Conservation (phyloP, 2,113 vertebrate species). For the Montifringilla adamsi region DNA sequence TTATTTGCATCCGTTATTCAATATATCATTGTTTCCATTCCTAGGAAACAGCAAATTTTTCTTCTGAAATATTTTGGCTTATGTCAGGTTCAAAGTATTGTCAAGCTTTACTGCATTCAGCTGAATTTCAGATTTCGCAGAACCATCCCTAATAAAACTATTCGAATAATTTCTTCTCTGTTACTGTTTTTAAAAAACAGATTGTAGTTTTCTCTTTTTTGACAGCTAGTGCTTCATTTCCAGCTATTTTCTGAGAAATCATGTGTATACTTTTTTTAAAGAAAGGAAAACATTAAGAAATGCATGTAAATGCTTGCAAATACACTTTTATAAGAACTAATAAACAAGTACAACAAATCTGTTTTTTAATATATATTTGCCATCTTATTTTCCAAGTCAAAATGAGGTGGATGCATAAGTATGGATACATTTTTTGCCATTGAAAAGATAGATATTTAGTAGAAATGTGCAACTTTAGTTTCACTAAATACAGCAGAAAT, state of each 20-base stretch:
- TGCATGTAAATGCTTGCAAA: neutral
- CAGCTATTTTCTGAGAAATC: neutral
- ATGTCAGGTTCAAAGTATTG: neutral
- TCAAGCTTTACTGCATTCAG: neutral
- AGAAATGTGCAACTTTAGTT: neutral
- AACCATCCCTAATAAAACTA: neutral
- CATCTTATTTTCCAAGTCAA: neutral
- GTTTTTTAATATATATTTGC: neutral
- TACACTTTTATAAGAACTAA: neutral
- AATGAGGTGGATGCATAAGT: neutral
- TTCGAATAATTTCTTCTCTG: neutral
- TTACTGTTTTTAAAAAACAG: neutral
- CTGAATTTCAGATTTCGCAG: neutral
- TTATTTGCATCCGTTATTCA: neutral
- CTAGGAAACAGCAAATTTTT: neutral
- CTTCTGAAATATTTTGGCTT: neutral
- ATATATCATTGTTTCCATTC: neutral
- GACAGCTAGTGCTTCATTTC: neutral
- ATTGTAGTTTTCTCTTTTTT: neutral
- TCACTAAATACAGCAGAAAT: neutral
- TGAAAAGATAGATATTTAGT: neutral
- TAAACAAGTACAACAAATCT: neutral
- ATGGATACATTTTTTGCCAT: neutral
- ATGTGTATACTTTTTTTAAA: neutral
- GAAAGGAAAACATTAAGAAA: neutral